Conservation (phyloP, 2,888 invertebrate genomes). For the Rhaphigaster nebulosa region DNA sequence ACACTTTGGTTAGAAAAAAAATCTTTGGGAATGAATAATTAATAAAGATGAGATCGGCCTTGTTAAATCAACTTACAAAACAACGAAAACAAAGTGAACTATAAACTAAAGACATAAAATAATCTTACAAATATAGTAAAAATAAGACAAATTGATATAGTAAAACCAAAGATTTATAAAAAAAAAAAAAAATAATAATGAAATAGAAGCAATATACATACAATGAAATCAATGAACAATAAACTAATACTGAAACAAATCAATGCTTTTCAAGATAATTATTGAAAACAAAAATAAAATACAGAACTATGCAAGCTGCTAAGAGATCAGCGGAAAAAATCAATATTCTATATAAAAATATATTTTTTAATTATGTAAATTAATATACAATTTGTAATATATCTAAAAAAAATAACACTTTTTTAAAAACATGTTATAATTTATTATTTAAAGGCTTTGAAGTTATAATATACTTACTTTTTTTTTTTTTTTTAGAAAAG, state of each 20-base stretch:
- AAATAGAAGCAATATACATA: not conserved
- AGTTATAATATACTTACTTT: constrained; percentile 10
- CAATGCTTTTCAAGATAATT: constrained; percentile 16
- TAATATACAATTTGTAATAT: constrained; percentile 31
- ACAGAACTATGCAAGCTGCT: constrained; percentile 36
- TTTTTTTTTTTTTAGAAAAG: not conserved
- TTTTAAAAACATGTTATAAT: constrained; percentile 44
- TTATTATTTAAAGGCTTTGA: constrained; percentile 38
- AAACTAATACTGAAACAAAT: constrained; percentile 38
- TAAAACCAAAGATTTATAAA: constrained; percentile 1
- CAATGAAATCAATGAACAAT: constrained; percentile 2
- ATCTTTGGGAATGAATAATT: constrained; percentile 44
- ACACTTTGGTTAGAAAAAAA: constrained; percentile 48
- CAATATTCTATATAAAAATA: constrained; percentile 42
- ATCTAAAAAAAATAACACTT: constrained; percentile 30
- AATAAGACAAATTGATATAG: not conserved
- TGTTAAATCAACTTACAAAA: constrained; percentile 26
- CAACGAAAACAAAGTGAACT: not conserved
- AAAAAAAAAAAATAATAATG: not conserved
- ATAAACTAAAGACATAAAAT: constrained; percentile 22
- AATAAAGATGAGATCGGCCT: constrained; percentile 38
- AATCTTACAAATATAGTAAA: constrained; percentile 7
- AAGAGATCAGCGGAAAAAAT: constrained; percentile 49
- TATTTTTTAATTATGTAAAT: constrained; percentile 40
- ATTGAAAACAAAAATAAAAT: constrained; percentile 25